These are phyloP conservation scores for Bucco capensis DNA, from an alignment of 2,113 vertebrate species.

Conservation along the genomic window DNA sequence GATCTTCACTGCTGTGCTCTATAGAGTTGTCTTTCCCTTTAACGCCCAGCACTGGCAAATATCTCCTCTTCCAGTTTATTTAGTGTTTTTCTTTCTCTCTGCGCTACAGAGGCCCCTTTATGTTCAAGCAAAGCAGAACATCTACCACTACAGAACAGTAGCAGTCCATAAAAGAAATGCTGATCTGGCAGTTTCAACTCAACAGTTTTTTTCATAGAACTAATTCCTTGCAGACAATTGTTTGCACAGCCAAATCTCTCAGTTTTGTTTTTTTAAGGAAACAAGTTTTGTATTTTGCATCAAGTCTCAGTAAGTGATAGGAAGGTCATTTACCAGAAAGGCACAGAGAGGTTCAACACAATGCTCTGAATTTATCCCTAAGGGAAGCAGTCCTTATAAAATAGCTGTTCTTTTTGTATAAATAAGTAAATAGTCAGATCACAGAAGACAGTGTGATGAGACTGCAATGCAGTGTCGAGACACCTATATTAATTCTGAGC, in stretches of 20 bases:
- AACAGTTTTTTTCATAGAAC: not conserved
- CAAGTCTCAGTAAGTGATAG: not conserved
- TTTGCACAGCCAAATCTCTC: not conserved
- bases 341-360: not conserved
- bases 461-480: not conserved
- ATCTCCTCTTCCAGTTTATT: not conserved
- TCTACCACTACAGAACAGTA: not conserved
- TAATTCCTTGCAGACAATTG: not conserved
- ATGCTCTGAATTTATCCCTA: not conserved
- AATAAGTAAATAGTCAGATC: not conserved
- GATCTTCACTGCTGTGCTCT: not conserved
- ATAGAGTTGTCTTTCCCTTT: not conserved
- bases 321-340: not conserved
- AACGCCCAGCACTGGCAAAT: not conserved
- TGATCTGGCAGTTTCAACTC: not conserved
- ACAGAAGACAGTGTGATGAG: not conserved
- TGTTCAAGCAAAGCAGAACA: not conserved
- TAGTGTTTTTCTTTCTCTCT: not conserved
- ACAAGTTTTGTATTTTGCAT: not conserved
- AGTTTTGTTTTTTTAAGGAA: not conserved
- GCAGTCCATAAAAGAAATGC: not conserved
- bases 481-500: not conserved
- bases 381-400: not conserved
- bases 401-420: not conserved
- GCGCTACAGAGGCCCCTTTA: not conserved